Percentiles rank a stretch among this genome's conserved stretches.
phyloP scores from a whole-genome alignment of 1,140 invertebrate species.

The Araneus ventricosus region DNA sequence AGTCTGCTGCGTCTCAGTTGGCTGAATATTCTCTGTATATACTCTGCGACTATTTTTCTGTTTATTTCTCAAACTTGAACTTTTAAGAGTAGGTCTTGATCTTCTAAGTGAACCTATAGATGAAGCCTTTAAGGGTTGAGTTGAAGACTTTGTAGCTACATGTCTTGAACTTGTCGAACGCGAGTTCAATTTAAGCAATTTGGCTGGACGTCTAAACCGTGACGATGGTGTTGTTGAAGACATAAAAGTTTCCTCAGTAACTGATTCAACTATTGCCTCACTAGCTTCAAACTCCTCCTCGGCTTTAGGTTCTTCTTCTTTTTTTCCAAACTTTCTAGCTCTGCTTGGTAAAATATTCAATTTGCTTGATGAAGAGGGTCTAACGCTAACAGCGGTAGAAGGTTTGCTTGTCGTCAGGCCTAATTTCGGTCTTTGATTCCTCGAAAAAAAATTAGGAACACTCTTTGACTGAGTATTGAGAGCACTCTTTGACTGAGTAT shows the following conservation, averaged over 20 bases:
- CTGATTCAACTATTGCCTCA: slow-evolving; percentile 57
- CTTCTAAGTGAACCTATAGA: not conserved
- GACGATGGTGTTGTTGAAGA: not conserved
- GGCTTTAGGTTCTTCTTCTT: slow-evolving; percentile 30
- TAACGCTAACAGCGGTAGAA: not conserved
- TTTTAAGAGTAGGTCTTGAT: slow-evolving; percentile 35
- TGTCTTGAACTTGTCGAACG: not conserved
- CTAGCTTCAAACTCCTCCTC: slow-evolving; percentile 72
- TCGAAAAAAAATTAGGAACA: slow-evolving; percentile 36
- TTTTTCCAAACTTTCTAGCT: slow-evolving; percentile 55
- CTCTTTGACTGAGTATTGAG: slow-evolving; percentile 41
- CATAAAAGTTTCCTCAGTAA: slow-evolving; percentile 47
- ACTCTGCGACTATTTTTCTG: slow-evolving; percentile 32
- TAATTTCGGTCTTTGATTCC: slow-evolving; percentile 40
- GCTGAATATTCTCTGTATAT: not conserved
- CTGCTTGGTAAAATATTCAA: slow-evolving; percentile 11
- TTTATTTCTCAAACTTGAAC: slow-evolving; percentile 19
- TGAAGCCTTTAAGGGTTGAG: not conserved
- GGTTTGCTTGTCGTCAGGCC: not conserved
- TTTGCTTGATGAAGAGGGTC: slow-evolving; percentile 21
- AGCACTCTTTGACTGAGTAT: no score
- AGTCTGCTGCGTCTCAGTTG: not conserved
- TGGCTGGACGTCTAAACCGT: slow-evolving; percentile 42
- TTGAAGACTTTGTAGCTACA: not conserved
- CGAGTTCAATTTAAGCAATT: slow-evolving; percentile 44